These are phyloP conservation scores for Epinephelus awoara DNA, from an alignment of 2,797 vertebrate genomes.

Conservation along the genomic window DNA sequence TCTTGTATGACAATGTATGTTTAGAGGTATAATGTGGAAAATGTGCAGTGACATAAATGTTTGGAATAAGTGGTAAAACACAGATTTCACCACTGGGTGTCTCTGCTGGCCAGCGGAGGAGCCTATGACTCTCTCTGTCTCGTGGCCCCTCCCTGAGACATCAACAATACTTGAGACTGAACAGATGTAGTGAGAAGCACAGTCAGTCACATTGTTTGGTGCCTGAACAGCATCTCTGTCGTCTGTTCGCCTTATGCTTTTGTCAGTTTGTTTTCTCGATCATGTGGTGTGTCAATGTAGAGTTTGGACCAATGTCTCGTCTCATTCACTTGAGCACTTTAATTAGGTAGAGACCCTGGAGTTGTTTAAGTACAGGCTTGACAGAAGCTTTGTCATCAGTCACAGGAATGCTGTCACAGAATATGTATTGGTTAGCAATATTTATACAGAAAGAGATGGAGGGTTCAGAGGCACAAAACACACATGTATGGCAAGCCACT, in stretches of 20 bases:
- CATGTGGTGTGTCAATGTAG: constrained; percentile 24
- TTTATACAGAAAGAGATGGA: not conserved
- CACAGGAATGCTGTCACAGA: constrained; percentile 1
- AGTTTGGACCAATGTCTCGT: constrained; percentile 58
- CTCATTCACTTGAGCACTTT: constrained; percentile 79
- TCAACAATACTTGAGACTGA: constrained; percentile 65
- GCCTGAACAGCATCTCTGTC: constrained; percentile 72
- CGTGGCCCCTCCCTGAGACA: constrained; percentile 66
- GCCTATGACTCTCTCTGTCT: constrained; percentile 20
- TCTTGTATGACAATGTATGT: constrained; percentile 62
- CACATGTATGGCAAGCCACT: constrained; percentile 6
- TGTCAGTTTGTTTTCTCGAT: constrained; percentile 40
- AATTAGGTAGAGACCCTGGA: constrained; percentile 78
- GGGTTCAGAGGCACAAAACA: constrained; percentile 40
- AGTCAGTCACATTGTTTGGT: constrained; percentile 74
- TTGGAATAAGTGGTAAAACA: constrained; percentile 69
- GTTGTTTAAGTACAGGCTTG: constrained; percentile 65
- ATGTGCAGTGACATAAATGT: constrained; percentile 66
- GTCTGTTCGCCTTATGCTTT: constrained; percentile 72
- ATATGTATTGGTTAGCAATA: constrained; percentile 20
- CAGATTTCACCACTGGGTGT: constrained; percentile 73
- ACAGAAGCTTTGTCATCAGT: constrained; percentile 5
- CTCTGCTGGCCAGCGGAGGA: constrained; percentile 66
- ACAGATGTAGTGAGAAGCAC: constrained; percentile 67
- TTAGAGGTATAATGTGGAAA: constrained; percentile 58